Evolutionary conservation across 1,140 invertebrate species (phyloP).

Genomic region (Brachionus koreanus): DNA sequence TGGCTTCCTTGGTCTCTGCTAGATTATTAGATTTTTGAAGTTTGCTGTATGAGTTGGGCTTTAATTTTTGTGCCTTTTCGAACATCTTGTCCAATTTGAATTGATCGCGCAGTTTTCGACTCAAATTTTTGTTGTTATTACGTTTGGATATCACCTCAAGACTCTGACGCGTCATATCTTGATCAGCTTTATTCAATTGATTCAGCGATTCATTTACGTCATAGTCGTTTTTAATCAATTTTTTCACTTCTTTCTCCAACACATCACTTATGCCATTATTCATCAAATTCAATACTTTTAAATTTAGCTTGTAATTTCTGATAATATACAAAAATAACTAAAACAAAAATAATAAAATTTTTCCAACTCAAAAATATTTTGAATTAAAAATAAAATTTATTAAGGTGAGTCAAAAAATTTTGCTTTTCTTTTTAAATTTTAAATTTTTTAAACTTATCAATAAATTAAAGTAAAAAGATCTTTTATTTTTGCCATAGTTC

Average conservation of each 20-base stretch:
- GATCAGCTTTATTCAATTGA: neutral
- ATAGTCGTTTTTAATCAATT: slow-evolving; percentile 9
- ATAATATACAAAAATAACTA: slow-evolving; percentile 31
- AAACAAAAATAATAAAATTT: neutral
- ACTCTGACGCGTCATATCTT: neutral
- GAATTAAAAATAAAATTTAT: no score
- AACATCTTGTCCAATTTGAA: slow-evolving; percentile 11
- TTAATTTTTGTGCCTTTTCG: neutral
- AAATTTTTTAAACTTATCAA: no score
- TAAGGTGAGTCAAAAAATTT: no score
- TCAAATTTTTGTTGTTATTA: neutral
- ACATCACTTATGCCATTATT: neutral
- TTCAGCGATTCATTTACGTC: neutral
- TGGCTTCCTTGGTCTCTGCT: neutral
- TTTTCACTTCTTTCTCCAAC: neutral
- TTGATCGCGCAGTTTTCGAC: neutral
- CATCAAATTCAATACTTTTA: slow-evolving; percentile 17
- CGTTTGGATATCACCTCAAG: neutral
- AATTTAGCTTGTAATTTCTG: neutral
- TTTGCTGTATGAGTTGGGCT: neutral
- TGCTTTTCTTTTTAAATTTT: no score
- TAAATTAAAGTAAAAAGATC: no score
- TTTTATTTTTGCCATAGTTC: no score
- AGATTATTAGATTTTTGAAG: neutral
- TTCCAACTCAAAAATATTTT: neutral